phyloP scores from a whole-genome alignment of 2,797 vertebrate species.

The Masticophis lateralis region DNA sequence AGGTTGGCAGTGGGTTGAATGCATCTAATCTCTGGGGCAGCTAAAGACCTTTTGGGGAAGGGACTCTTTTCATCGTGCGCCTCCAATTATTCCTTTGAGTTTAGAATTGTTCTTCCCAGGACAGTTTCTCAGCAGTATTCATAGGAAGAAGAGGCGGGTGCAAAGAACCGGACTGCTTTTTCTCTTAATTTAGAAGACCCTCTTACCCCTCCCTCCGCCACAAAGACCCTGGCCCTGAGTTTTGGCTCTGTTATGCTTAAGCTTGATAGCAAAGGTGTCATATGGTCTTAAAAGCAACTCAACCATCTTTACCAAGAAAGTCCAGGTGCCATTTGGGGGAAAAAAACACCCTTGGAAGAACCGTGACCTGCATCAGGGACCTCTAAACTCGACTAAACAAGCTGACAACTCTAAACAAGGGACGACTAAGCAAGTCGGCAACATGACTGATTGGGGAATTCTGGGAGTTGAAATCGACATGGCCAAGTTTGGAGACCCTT shows the following conservation, averaged over 20 bases:
- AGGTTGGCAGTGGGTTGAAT: neutral
- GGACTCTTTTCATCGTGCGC: rapidly evolving
- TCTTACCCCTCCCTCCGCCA: neutral
- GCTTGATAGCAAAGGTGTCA: too few relatives aligned
- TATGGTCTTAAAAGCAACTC: too few relatives aligned
- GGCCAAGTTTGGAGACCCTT: too few relatives aligned
- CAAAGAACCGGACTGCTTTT: neutral
- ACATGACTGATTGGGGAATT: neutral
- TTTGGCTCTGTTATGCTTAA: too few relatives aligned
- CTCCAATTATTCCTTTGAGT: too few relatives aligned
- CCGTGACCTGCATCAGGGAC: neutral
- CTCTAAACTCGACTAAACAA: too few relatives aligned
- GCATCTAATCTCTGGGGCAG: neutral
- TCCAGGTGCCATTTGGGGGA: neutral
- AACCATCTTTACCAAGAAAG: neutral
- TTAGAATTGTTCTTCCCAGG: neutral
- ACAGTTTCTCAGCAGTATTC: neutral
- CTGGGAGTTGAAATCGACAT: neutral
- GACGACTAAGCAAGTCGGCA: too few relatives aligned
- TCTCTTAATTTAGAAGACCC: neutral
- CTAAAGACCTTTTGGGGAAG: neutral
- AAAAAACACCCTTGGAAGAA: too few relatives aligned
- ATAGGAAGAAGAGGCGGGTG: neutral
- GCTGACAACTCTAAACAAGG: too few relatives aligned
- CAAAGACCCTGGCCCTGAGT: too few relatives aligned